Conservation (phyloP, 2,113 vertebrate species). For the rabbit (Oryctolagus cuniculus) region mOryCun1.1 NC_091443.1:10910501-10911000, state of each 20-base stretch:
- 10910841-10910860: neutral
- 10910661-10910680: neutral
- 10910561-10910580: neutral
- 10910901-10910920: neutral
- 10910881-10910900: neutral
- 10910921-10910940: neutral
- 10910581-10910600: slow-evolving; percentile 29
- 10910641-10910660: neutral
- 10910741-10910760: neutral
- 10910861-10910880: slow-evolving; percentile 15
- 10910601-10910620: neutral
- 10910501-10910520: neutral
- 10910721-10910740: slow-evolving; percentile 8
- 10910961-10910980: neutral
- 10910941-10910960: neutral
- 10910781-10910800: neutral
- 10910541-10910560: neutral
- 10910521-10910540: neutral
- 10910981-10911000: neutral
- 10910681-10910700: neutral
- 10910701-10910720: neutral
- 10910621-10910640: neutral
- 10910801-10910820: neutral
- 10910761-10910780: neutral
- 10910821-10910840: neutral